Conservation (phyloP, 2,113 vertebrate species). For the Campylorhamphus procurvoides region DNA sequence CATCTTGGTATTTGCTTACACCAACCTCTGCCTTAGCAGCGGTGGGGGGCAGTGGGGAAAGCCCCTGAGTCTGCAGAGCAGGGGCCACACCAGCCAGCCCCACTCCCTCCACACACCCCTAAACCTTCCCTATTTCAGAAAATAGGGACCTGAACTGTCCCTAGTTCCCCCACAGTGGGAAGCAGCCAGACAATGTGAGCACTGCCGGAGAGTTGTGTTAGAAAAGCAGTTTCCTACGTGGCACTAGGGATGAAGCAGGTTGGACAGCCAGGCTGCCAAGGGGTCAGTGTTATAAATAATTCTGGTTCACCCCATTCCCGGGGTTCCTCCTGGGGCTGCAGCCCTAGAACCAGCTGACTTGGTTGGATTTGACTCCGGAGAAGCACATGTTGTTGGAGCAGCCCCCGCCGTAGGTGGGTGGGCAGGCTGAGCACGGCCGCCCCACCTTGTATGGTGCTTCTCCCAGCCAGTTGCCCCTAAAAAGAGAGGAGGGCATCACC, state of each 20-base stretch:
- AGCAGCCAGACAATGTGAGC: background rate
- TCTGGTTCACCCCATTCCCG: background rate
- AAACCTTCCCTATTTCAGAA: background rate
- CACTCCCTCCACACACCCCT: rapidly evolving
- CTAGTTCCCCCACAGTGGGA: background rate
- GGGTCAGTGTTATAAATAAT: slow-evolving; percentile 34
- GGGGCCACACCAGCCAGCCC: background rate
- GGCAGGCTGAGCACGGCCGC: slow-evolving; percentile 85
- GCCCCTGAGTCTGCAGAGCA: rapidly evolving
- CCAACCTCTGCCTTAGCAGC: background rate
- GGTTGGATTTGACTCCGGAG: slow-evolving; percentile 72
- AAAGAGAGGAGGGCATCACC: slow-evolving; percentile 52
- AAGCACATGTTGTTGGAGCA: slow-evolving; percentile 89
- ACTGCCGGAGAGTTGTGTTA: background rate
- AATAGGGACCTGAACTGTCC: background rate
- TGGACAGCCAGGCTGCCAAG: background rate
- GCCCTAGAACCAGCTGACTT: slow-evolving; percentile 68
- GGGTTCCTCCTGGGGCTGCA: background rate
- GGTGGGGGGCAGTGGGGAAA: background rate
- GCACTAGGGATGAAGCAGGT: background rate
- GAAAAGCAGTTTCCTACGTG: background rate
- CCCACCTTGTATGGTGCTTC: slow-evolving; percentile 87
- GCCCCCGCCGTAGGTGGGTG: slow-evolving; percentile 79
- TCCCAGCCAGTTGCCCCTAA: slow-evolving; percentile 90
- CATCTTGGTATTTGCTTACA: background rate